Percentiles rank a stretch among this genome's conserved stretches.
Evolutionary conservation across 1,140 invertebrate species (phyloP).

Genomic region (Diploscapter pachys): DNA sequence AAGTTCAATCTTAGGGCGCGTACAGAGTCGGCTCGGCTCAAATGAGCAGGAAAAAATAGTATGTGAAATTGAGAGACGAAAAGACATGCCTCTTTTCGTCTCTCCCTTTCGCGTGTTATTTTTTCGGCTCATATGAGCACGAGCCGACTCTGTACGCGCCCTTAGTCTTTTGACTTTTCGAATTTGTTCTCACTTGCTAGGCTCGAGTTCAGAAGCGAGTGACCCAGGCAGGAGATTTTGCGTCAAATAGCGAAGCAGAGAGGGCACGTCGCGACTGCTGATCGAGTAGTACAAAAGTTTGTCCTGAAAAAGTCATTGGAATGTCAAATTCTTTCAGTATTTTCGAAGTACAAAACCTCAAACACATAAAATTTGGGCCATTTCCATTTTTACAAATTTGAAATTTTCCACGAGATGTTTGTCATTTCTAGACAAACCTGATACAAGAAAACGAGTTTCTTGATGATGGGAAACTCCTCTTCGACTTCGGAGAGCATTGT

Average conservation of each 20-base stretch:
- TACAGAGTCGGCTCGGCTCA: too few relatives aligned
- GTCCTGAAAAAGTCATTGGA: constrained; percentile 19
- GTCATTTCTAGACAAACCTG: constrained; percentile 15
- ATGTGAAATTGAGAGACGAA: too few relatives aligned
- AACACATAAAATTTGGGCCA: background rate
- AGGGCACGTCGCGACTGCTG: constrained; percentile 27
- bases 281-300: constrained; percentile 38
- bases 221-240: constrained; percentile 38
- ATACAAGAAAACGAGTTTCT: constrained; percentile 38
- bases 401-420: background rate
- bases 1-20: constrained; percentile 17
- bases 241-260: constrained; percentile 35
- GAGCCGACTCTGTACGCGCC: too few relatives aligned
- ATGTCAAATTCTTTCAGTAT: too few relatives aligned
- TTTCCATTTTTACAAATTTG: background rate
- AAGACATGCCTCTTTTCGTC: too few relatives aligned
- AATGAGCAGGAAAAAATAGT: too few relatives aligned
- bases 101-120: too few relatives aligned
- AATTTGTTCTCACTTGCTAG: constrained; percentile 8
- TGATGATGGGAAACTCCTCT: constrained; percentile 37
- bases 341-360: constrained; percentile 7
- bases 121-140: too few relatives aligned
- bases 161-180: too few relatives aligned
- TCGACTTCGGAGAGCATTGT: constrained; percentile 33
- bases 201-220: constrained; percentile 28